These are phyloP conservation scores for Nymphicus hollandicus DNA, from an alignment of 2,113 vertebrate genomes.

Conservation along the genomic window DNA sequence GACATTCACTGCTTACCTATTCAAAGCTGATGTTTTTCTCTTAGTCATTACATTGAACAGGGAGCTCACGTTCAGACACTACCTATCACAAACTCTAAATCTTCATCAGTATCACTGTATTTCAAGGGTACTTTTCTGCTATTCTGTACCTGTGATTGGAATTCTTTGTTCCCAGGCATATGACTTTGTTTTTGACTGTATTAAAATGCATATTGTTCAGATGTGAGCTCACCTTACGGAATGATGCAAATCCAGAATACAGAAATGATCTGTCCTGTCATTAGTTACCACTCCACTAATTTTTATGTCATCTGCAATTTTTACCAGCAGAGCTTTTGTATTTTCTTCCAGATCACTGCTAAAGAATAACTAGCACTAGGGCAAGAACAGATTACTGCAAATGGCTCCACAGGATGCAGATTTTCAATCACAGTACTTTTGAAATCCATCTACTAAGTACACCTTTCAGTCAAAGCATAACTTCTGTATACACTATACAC, in stretches of 20 bases:
- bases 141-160: not conserved
- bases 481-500: not conserved
- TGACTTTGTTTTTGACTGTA: constrained; percentile 1
- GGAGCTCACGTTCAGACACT: constrained; percentile 18
- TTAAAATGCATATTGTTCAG: constrained; percentile 20
- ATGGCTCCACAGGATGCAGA: not conserved
- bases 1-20: constrained; percentile 50
- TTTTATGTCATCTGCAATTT: constrained; percentile 35
- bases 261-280: not conserved
- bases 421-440: not conserved
- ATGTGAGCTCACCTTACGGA: not conserved
- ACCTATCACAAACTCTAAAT: constrained; percentile 19
- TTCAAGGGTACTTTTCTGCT: constrained; percentile 47
- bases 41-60: not conserved
- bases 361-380: not conserved
- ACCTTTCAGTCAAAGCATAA: not conserved
- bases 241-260: constrained; percentile 21
- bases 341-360: constrained; percentile 1
- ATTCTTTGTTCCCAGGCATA: constrained; percentile 18
- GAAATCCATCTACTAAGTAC: not conserved
- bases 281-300: constrained; percentile 51
- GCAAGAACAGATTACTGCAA: not conserved
- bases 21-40: constrained; percentile 49
- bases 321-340: constrained; percentile 15
- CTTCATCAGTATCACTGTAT: not conserved